phyloP scores from a whole-genome alignment of 2,888 invertebrate species.

The Stomorhina lunata region DNA sequence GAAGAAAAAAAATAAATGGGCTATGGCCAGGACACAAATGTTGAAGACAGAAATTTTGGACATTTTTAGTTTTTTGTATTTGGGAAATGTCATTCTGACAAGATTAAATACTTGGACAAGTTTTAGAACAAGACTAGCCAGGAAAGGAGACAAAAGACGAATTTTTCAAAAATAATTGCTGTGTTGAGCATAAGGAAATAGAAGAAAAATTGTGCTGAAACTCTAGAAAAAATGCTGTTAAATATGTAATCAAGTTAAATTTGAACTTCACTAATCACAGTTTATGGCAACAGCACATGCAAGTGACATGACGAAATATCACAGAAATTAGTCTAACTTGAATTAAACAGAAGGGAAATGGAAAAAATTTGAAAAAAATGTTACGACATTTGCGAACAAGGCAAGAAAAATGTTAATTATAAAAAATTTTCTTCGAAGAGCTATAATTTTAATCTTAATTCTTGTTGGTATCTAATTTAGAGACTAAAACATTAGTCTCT shows the following conservation, averaged over 20 bases:
- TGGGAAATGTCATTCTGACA: neutral
- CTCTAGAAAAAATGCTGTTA: slow-evolving; percentile 8
- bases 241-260: slow-evolving; percentile 47
- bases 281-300: slow-evolving; percentile 48
- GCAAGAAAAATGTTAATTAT: too few species aligned
- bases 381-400: neutral
- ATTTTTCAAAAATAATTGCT: slow-evolving; percentile 39
- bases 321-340: neutral
- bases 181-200: neutral
- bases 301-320: slow-evolving; percentile 24
- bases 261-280: slow-evolving; percentile 8
- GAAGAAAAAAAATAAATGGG: slow-evolving; percentile 9
- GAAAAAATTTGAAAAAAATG: neutral
- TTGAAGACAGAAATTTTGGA: slow-evolving; percentile 49
- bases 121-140: too few species aligned
- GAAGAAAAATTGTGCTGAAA: neutral
- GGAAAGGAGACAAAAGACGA: neutral
- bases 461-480: neutral
- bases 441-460: neutral
- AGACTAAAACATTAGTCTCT: slow-evolving; percentile 1
- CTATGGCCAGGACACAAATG: slow-evolving; percentile 50
- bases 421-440: neutral
- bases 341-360: neutral
- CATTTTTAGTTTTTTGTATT: slow-evolving; percentile 34
- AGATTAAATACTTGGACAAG: slow-evolving; percentile 42